Base-by-base conservation (phyloP, 2,888 invertebrate genomes). In the Orthonevra nobilis region DNA sequence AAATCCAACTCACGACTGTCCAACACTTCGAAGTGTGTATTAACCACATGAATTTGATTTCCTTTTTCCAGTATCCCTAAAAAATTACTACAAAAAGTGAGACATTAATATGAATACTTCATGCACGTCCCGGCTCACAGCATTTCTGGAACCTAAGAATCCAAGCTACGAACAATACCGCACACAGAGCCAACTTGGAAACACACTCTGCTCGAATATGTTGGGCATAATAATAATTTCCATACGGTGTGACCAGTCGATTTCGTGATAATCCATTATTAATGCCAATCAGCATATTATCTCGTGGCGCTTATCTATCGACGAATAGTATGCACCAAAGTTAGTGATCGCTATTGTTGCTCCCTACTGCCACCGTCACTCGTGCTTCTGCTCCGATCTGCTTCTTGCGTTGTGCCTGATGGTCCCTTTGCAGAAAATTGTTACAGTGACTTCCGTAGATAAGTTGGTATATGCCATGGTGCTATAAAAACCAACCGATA, bases 201-300 rank as follows among this genome's bases (percentile, higher is more conserved):
- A 50, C 66, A 38, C 58, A 54, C 48, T 34, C 58, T 7, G 34
- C n/a, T n/a, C 54, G 69, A 70, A 77, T 72, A 72, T 72, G 72
- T 72, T 79, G 73, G n/a, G 72, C 60, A 79, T 72, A 79, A 79
- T 81, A 81, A 81, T 81, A 81, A 81, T 81, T 81, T 81, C 81
- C 74, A 81, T 81, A 82, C 79, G 77, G 83, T 83, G 83, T 82
- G 84, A 83, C 83, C 85, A 85, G 83, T 82, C 85, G 85, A 85
- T 84, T 84, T 88, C 88, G 88, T 88, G 88, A 88, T 88, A 88
- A 88, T 88, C 88, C 88, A 88, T 88, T 88, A 88, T 88, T 88
- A 88, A 88, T 88, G 88, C 88, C 88, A 88, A 88, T 88, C 88
- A 88, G 87, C 87, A 88, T 88, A 86, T 84, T 83, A 83, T 84